Percentiles rank a stretch among this genome's conserved stretches.
Conservation (phyloP, 2,888 invertebrate genomes). For the Crematogaster levior region DNA sequence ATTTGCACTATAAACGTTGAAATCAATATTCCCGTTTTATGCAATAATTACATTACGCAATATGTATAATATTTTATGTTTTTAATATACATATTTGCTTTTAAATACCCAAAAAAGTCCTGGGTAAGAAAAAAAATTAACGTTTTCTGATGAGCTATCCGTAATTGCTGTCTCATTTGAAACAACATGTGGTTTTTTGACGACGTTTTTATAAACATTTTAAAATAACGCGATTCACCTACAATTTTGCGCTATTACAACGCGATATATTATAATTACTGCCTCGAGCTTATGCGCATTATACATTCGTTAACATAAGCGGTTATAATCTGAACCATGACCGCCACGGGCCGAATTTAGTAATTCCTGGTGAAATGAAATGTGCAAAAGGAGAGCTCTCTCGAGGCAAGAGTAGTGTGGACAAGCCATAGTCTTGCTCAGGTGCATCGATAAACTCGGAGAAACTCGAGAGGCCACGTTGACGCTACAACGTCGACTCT, state of each 20-base stretch:
- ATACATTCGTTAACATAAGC: constrained; percentile 34
- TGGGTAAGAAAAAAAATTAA: background rate
- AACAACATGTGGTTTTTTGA: background rate
- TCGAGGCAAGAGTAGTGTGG: constrained; percentile 34
- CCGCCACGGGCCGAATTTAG: constrained; percentile 32
- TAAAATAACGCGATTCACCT: constrained; percentile 73
- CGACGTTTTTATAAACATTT: background rate
- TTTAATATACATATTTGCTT: background rate
- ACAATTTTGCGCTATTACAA: constrained; percentile 78
- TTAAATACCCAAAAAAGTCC: background rate
- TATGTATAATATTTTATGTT: background rate
- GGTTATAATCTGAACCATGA: constrained; percentile 12
- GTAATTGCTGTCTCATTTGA: background rate
- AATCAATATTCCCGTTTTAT: background rate
- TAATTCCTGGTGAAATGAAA: constrained; percentile 27
- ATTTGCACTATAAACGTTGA: background rate
- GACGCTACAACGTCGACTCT: constrained; percentile 46
- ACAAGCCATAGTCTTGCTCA: constrained; percentile 45
- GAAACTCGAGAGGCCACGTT: constrained; percentile 49
- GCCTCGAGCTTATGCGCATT: constrained; percentile 38
- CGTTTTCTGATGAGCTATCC: background rate
- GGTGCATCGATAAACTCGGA: constrained; percentile 53
- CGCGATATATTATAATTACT: constrained; percentile 78
- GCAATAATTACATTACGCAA: background rate
- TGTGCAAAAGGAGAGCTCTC: constrained; percentile 32